phyloP scores from a whole-genome alignment of 2,113 vertebrate genomes.

The Prochilodus magdalenae region DNA sequence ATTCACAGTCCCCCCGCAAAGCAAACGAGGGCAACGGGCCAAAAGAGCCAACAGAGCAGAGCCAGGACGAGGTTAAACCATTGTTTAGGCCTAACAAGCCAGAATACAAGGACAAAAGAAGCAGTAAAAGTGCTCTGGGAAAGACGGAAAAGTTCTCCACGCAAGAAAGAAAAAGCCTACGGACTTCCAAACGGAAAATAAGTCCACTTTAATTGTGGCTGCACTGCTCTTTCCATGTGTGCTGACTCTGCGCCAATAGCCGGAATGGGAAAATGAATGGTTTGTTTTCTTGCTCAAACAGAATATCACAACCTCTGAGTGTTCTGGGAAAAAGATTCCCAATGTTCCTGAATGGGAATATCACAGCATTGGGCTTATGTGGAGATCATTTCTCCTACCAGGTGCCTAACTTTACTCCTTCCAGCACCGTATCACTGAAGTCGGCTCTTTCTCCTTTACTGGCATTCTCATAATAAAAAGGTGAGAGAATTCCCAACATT shows the following conservation, averaged over 20 bases:
- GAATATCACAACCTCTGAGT: too few species aligned
- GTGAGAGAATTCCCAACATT: too few species aligned
- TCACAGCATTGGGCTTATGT: not conserved
- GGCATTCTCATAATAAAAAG: not conserved
- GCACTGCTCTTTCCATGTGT: too few species aligned
- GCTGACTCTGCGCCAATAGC: too few species aligned
- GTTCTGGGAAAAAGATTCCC: too few species aligned
- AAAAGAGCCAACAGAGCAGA: conserved; percentile 76
- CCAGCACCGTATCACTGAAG: too few species aligned
- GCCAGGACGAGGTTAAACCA: conserved; percentile 75
- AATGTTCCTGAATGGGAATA: not conserved
- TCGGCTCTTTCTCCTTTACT: not conserved
- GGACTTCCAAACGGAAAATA: too few species aligned
- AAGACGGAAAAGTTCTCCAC: conserved; percentile 68
- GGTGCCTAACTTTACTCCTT: not conserved
- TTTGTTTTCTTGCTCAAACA: too few species aligned
- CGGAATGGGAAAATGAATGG: too few species aligned
- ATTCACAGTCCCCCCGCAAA: conserved; percentile 70
- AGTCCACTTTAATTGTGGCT: too few species aligned
- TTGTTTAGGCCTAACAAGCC: conserved; percentile 80
- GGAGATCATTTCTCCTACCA: not conserved
- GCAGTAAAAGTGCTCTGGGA: conserved; percentile 62
- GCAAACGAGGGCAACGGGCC: conserved; percentile 76
- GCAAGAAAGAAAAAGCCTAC: not conserved
- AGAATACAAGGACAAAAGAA: conserved; percentile 78